Evolutionary conservation across 2,113 vertebrate genomes (phyloP), one percentile per base, ranked within the genome.

Genomic region (Oreotrochilus melanogaster): DNA sequence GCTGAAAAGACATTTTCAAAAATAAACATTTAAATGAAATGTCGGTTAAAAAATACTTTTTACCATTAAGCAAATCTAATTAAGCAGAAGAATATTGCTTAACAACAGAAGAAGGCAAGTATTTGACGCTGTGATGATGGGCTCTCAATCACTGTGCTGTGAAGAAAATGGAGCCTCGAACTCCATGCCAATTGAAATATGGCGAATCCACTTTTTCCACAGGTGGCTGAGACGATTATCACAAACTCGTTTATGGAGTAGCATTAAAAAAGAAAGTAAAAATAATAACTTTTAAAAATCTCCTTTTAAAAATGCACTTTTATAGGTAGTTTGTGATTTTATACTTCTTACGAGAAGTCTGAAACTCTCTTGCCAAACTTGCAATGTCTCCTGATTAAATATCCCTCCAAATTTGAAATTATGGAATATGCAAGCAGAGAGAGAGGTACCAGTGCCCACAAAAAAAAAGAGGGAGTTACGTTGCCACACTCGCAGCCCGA

Each of bases 391-490:
- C 42, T 7, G 33, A 21, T 39, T 39, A 39, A 39, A 39, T 39
- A 39, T 39, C 39, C 39, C 39, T 39, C 39, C 39, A 39, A 39
- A 39, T 39, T 12, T 39, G 39, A 39, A 39, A 39, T 39, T 39
- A 39, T 6, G 28, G 16, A 33, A 10, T 0, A 6, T 0, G 9
- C 27, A 8, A 31, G 13, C 7, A 7, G 13, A 22, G 3, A 8
- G 37, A 11, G 42, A 60, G 4, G 39, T 1, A 4, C 15, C 21
- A 0, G 0, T 4, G 27, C 47, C 42, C 42, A 28, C 66, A 7
- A 3, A 4, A 22, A 21, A 28, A 23, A 3, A 2, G 51, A 7
- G 1, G 19, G 10, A 25, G 53, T 10, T 6, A 7, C 2, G 1
- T 3, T 2, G 31, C 35, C 45, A 1, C 8, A 2, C 33, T 80